Evolutionary conservation across 2,888 invertebrate genomes (phyloP).

Genomic region (Agrilus biguttatus): DNA sequence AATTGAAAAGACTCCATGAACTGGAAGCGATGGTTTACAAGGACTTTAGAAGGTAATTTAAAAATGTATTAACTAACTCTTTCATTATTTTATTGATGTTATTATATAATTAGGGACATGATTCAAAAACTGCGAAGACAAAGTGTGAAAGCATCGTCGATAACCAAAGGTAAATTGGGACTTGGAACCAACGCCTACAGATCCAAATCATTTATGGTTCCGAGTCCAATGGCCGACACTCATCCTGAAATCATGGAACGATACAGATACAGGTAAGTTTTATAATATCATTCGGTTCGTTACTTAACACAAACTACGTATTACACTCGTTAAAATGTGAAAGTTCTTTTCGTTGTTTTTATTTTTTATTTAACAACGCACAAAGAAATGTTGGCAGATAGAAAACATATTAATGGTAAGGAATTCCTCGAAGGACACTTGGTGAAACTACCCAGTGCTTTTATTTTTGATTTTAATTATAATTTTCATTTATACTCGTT

Average conservation of each 20-base stretch:
- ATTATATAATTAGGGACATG: slow-evolving; percentile 54
- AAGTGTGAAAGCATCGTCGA: slow-evolving; percentile 62
- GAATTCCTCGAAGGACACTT: too few species aligned
- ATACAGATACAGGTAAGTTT: slow-evolving; percentile 3
- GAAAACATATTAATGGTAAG: too few species aligned
- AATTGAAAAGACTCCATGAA: slow-evolving; percentile 82
- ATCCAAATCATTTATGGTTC: slow-evolving; percentile 62
- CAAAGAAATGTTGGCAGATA: too few species aligned
- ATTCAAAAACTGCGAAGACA: slow-evolving; percentile 78
- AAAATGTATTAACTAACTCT: slow-evolving; percentile 2
- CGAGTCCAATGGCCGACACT: slow-evolving; percentile 50
- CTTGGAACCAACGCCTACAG: slow-evolving; percentile 49
- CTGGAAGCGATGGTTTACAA: slow-evolving; percentile 88
- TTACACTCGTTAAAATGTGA: background rate
- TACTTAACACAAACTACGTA: background rate
- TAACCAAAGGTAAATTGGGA: slow-evolving; percentile 61
- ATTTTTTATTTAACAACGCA: slow-evolving; percentile 1
- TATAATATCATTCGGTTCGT: background rate
- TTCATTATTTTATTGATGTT: too few species aligned
- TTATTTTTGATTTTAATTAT: too few species aligned
- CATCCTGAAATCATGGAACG: slow-evolving; percentile 5
- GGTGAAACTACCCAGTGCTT: too few species aligned
- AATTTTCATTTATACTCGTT: too few species aligned
- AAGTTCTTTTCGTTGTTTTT: slow-evolving; percentile 3
- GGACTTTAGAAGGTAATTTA: slow-evolving; percentile 61